Conservation (phyloP, 2,797 vertebrate genomes). For the Scyliorhinus canicula region DNA sequence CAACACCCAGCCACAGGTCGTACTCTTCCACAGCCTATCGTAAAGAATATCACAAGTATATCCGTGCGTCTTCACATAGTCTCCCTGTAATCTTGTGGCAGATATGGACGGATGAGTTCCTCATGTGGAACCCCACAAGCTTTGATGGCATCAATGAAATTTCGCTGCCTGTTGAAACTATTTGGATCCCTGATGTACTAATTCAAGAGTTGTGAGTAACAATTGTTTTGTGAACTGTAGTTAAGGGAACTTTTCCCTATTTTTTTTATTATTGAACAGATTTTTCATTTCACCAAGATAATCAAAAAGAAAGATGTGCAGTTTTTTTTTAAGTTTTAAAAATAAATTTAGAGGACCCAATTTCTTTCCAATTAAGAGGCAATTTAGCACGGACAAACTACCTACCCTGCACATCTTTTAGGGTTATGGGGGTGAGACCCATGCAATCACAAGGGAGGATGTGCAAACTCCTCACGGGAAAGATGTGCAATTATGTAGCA, state of each 20-base stretch:
- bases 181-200: constrained; percentile 80
- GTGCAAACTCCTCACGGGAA: too few species aligned
- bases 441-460: background rate
- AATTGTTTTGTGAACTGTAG: background rate
- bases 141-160: constrained; percentile 77
- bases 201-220: constrained; percentile 72
- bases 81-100: constrained; percentile 45
- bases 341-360: too few species aligned
- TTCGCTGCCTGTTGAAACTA: constrained; percentile 67
- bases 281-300: background rate
- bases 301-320: background rate
- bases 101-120: constrained; percentile 80
- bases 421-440: too few species aligned
- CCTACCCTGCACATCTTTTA: too few species aligned
- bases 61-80: background rate
- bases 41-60: background rate
- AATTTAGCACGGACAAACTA: too few species aligned
- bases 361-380: too few species aligned
- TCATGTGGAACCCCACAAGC: constrained; percentile 76
- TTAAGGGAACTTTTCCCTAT: background rate
- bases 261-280: background rate
- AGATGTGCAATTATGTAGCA: background rate
- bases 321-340: too few species aligned
- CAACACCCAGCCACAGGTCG: background rate
- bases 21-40: background rate